Conservation (phyloP, 2,797 vertebrate genomes). For the Acanthurus lineatus region DNA sequence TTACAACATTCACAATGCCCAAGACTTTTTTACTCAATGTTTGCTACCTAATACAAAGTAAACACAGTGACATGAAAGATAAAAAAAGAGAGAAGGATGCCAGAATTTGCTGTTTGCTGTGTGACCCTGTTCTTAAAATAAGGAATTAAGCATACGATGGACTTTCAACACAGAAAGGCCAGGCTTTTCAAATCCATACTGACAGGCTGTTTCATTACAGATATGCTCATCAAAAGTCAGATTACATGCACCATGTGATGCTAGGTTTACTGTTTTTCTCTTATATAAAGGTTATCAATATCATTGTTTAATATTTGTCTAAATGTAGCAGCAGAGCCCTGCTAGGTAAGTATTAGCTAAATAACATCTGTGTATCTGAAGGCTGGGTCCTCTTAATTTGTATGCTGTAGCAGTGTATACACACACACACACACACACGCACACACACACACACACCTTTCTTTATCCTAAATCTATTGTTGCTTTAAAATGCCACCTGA, state of each 20-base stretch:
- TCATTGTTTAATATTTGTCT: conserved; percentile 9
- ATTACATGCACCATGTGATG: neutral
- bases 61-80: neutral
- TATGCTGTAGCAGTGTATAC: conserved; percentile 11
- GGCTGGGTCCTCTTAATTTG: conserved; percentile 41
- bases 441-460: neutral
- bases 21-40: neutral
- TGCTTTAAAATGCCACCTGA: conserved; percentile 6
- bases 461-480: neutral
- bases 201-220: neutral
- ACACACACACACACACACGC: conserved; percentile 12
- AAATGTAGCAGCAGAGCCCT: conserved; percentile 8
- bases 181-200: neutral
- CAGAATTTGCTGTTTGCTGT: neutral
- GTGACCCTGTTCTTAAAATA: neutral
- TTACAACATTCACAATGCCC: neutral
- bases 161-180: neutral
- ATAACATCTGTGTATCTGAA: conserved; percentile 32
- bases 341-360: conserved; percentile 23
- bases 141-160: neutral
- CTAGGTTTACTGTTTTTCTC: neutral
- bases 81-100: neutral
- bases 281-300: neutral
- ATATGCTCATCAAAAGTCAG: neutral
- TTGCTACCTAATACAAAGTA: neutral